Conservation (phyloP, 1,140 invertebrate genomes). For the Drosophila nebulosa region DNA sequence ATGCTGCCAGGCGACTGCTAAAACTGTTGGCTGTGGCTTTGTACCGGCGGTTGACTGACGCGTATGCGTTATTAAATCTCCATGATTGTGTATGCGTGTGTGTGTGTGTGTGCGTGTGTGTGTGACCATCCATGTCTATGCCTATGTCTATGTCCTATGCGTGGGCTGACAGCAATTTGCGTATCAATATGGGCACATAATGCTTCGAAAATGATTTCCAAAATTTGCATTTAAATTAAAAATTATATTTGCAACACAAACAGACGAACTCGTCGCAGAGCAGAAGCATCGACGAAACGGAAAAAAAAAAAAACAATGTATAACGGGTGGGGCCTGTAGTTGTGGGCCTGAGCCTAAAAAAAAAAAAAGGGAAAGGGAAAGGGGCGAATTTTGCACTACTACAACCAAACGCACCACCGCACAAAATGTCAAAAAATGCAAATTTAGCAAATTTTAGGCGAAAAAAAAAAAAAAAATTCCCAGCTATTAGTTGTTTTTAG, state of each 20-base stretch:
- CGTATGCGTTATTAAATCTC: conserved; percentile 76
- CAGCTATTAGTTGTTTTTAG: conserved; percentile 69
- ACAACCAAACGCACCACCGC: conserved; percentile 19
- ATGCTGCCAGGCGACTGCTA: background rate
- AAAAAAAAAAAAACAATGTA: no score
- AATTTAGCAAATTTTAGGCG: conserved; percentile 73
- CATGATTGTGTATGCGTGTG: conserved; percentile 36
- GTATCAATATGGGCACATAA: conserved; percentile 79
- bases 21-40: conserved; percentile 66
- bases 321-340: background rate
- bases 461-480: conserved; percentile 42
- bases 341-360: no score
- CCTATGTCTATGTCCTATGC: conserved; percentile 36
- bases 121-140: background rate
- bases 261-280: conserved; percentile 20
- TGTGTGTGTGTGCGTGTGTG: background rate
- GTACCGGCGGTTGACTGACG: conserved; percentile 67
- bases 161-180: conserved; percentile 76
- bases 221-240: conserved; percentile 80
- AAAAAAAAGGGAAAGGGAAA: conserved; percentile 3
- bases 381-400: conserved; percentile 26
- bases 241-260: conserved; percentile 79
- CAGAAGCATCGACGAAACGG: no score
- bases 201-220: conserved; percentile 78
- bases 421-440: conserved; percentile 72